Evolutionary conservation across 2,113 vertebrate genomes (phyloP).

Genomic region (Hydrolagus affinis): DNA sequence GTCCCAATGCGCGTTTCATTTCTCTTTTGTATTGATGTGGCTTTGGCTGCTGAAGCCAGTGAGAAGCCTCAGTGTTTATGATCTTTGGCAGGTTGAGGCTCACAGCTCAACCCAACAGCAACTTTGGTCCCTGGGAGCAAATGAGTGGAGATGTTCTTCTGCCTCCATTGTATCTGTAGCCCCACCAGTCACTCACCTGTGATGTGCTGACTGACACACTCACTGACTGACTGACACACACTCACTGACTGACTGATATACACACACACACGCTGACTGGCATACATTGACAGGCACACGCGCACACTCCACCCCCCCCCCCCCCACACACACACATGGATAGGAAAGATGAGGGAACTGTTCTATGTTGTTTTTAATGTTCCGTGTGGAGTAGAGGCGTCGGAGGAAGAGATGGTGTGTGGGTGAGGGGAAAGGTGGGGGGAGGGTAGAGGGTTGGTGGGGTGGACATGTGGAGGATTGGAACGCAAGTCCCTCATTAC

Average conservation of each 20-base stretch:
- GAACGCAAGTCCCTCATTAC: too few species aligned
- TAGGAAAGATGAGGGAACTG: too few species aligned
- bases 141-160: not conserved
- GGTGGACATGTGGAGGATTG: not conserved
- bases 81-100: not conserved
- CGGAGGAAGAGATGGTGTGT: too few species aligned
- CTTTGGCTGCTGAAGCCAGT: not conserved
- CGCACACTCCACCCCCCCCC: too few species aligned
- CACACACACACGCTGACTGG: too few species aligned
- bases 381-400: too few species aligned
- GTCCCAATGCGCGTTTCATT: not conserved
- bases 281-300: too few species aligned
- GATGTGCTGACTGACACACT: not conserved
- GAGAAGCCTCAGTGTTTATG: not conserved
- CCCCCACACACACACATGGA: too few species aligned
- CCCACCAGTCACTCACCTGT: not conserved
- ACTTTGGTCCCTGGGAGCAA: not conserved
- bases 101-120: not conserved
- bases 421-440: too few species aligned
- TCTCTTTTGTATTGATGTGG: not conserved
- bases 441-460: not conserved
- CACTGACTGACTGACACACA: too few species aligned
- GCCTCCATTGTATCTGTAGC: not conserved
- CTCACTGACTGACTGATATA: not conserved
- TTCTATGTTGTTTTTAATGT: not conserved